phyloP scores from a whole-genome alignment of 1,140 invertebrate species.

The Neodiprion lecontei region DNA sequence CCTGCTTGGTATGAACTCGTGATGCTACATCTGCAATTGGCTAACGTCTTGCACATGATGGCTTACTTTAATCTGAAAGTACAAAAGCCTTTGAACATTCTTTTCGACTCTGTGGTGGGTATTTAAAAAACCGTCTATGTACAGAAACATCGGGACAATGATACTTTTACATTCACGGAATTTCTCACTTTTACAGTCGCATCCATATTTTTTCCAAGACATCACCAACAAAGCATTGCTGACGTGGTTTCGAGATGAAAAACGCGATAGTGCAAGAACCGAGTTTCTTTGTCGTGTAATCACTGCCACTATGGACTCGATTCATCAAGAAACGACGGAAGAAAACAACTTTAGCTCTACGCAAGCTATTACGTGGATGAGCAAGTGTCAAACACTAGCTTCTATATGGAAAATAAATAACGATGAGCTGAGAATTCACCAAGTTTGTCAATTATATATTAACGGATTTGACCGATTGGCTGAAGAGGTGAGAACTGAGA shows the following conservation, averaged over 20 bases:
- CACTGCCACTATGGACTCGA: conserved; percentile 68
- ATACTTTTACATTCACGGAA: conserved; percentile 35
- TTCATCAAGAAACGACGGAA: conserved; percentile 64
- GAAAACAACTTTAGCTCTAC: conserved; percentile 61
- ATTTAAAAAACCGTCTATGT: conserved; percentile 38
- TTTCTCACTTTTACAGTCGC: conserved; percentile 46
- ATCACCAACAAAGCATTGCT: conserved; percentile 58
- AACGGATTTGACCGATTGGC: conserved; percentile 80
- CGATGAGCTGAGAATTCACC: conserved; percentile 77
- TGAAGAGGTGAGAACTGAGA: conserved; percentile 66
- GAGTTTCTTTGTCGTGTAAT: conserved; percentile 73
- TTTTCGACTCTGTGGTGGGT: conserved; percentile 78
- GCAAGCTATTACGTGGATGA: conserved; percentile 73
- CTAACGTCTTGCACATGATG: conserved; percentile 78
- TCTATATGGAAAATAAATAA: conserved; percentile 81
- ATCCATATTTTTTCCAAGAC: conserved; percentile 63
- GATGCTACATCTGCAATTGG: conserved; percentile 80
- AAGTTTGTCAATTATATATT: conserved; percentile 79
- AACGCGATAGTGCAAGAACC: conserved; percentile 62
- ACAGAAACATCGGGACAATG: conserved; percentile 44
- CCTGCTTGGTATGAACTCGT: conserved; percentile 78
- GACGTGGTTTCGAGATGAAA: conserved; percentile 57
- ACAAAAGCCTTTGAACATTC: conserved; percentile 72
- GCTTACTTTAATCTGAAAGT: conserved; percentile 79
- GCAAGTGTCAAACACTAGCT: conserved; percentile 74